Evolutionary conservation across 2,797 vertebrate genomes (phyloP), one percentile per base, ranked within the genome.

Genomic region (Notolepis coatsorum): DNA sequence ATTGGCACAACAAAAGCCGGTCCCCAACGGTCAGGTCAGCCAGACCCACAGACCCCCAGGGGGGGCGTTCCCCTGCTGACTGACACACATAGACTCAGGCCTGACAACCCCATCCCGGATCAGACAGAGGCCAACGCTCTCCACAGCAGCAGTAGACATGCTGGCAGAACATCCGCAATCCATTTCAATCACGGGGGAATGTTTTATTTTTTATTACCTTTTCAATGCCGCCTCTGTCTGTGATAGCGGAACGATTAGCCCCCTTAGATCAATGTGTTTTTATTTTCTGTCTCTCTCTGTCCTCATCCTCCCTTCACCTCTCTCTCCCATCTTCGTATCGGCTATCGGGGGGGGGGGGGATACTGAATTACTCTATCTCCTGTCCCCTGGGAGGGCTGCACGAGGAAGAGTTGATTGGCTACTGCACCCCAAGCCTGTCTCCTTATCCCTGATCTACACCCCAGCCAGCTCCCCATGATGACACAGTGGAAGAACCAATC

Each of bases 361-460:
- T 66, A 63, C 60, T 20, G 68, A 79, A 82, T 76, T 71, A 75
- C 76, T 76, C 73, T 77, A 73, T 77, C 80, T 75, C 42, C 28
- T 57, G 28, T 77, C 70, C 65, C 72, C 42, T 31, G 70, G 73
- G 75, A 76, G 20, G 70, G 49, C 66, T 68, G 39, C 59, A 63
- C n/a, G n/a, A n/a, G 54, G 73, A 74, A 82, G 75, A 72, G 73
- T 70, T 82, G 75, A 82, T 82, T 82, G 73, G 72, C 75, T 70
- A 65, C 76, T 35, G 50, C 60, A 45, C 69, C 70, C 70, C 71
- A 59, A 68, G 51, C 51, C 58, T 12, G 13, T 43, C 48, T 51
- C 49, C 71, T 80, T 77, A 77, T 79, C 67, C 76, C 73, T 66
- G 73, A 79, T 67, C 67, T 74, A 76, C 56, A 67, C 61, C 42